Evolutionary conservation across 2,113 vertebrate species (phyloP).

Genomic region (Macrotus californicus): DNA sequence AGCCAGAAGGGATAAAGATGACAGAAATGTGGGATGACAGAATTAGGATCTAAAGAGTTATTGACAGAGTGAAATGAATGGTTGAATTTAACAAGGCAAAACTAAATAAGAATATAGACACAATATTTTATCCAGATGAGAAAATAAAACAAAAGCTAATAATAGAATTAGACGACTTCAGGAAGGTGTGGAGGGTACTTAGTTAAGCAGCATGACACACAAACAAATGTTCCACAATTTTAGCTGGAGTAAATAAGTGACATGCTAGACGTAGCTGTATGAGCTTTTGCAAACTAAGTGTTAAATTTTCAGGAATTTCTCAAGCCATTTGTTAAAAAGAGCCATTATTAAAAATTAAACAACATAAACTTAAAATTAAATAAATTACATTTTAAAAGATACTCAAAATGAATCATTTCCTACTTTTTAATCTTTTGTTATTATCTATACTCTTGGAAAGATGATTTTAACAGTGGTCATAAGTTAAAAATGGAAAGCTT

Average conservation of each 20-base stretch:
- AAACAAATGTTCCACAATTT: neutral
- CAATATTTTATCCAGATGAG: neutral
- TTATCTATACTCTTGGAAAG: neutral
- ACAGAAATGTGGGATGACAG: constrained; percentile 31
- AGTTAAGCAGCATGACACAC: neutral
- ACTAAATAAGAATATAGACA: neutral
- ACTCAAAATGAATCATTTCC: neutral
- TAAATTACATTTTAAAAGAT: constrained; percentile 4
- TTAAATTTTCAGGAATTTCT: neutral
- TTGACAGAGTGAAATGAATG: constrained; percentile 37
- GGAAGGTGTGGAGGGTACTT: neutral
- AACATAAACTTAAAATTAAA: neutral
- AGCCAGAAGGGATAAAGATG: constrained; percentile 39
- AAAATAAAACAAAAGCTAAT: constrained; percentile 1
- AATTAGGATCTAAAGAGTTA: constrained; percentile 47
- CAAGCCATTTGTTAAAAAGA: neutral
- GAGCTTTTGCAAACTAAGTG: neutral
- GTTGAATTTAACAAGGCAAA: constrained; percentile 8
- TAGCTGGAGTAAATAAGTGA: neutral
- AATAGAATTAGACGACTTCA: neutral
- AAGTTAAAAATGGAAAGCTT: constrained; percentile 28
- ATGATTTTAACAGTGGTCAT: neutral
- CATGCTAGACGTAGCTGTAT: neutral
- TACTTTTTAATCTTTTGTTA: neutral
- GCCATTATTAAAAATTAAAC: constrained; percentile 5